These are phyloP conservation scores for Cataglyphis hispanica DNA, from an alignment of 1,140 invertebrate species.

Conservation along the genomic window DNA sequence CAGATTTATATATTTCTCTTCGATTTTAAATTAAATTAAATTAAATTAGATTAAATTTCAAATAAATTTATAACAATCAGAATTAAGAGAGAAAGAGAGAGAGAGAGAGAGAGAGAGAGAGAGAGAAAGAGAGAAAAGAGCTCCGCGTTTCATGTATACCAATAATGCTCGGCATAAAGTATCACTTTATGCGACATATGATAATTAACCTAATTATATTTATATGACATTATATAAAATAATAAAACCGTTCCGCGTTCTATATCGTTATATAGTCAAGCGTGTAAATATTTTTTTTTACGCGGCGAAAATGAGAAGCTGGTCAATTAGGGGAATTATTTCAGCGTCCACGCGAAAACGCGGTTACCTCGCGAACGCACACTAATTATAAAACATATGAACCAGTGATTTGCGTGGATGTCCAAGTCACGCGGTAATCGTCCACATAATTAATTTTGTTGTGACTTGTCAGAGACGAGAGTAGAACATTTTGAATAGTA, in stretches of 20 bases:
- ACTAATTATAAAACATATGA: constrained; percentile 15
- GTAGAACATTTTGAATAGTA: constrained; percentile 7
- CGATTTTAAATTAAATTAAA: background rate
- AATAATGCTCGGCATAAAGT: background rate
- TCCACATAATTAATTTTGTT: constrained; percentile 38
- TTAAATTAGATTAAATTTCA: background rate
- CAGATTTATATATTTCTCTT: background rate
- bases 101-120: too few species aligned
- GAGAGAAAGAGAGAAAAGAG: background rate
- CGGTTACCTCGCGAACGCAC: constrained; percentile 1
- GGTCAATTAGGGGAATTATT: constrained; percentile 25
- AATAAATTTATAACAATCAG: background rate
- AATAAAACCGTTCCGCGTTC: background rate
- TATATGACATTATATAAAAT: background rate
- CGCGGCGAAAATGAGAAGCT: background rate
- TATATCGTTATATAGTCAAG: background rate
- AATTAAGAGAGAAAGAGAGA: too few species aligned
- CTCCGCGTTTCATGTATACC: background rate
- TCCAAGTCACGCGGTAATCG: constrained; percentile 41
- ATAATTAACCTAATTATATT: constrained; percentile 35
- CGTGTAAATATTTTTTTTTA: background rate
- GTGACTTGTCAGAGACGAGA: background rate
- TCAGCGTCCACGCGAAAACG: background rate
- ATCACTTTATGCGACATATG: background rate
- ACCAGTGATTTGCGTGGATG: background rate